phyloP scores from a whole-genome alignment of 2,797 vertebrate species.

The Phalloptychus januarius region DNA sequence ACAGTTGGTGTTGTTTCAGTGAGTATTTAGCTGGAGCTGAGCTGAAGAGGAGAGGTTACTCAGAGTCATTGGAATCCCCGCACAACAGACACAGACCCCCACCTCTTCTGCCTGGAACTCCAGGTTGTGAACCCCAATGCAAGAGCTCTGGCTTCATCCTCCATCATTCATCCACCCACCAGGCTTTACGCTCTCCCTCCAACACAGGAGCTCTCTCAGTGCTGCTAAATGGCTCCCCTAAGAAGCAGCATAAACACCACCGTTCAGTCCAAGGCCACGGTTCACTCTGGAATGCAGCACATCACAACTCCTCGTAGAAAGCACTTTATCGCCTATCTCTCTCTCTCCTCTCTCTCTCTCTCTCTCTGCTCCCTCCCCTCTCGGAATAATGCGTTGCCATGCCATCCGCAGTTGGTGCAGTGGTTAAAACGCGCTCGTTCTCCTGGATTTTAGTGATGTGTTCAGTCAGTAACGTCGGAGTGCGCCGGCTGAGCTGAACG shows the following conservation, averaged over 20 bases:
- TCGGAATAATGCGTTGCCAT: conserved; percentile 68
- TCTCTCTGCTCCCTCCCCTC: conserved; percentile 9
- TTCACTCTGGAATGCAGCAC: conserved; percentile 57
- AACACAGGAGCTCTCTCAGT: conserved; percentile 39
- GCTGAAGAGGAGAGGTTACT: conserved; percentile 68
- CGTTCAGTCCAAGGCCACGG: conserved; percentile 55
- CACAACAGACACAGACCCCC: conserved; percentile 59
- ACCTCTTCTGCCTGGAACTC: conserved; percentile 43
- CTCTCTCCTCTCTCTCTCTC: conserved; percentile 1
- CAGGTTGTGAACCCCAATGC: conserved; percentile 52
- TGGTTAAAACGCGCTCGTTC: conserved; percentile 58
- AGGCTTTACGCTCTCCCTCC: conserved; percentile 1
- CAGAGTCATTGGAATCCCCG: conserved; percentile 74
- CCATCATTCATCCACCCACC: conserved; percentile 15
- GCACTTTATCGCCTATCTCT: conserved; percentile 15
- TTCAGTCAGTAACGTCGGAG: conserved; percentile 44
- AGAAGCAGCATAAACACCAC: conserved; percentile 64
- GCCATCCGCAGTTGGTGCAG: conserved; percentile 53
- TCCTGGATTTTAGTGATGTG: conserved; percentile 43
- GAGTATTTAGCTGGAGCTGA: conserved; percentile 58
- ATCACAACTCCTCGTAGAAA: conserved; percentile 45
- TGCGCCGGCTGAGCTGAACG: conserved; percentile 34
- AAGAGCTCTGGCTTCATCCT: conserved; percentile 47
- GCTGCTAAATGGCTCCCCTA: conserved; percentile 42
- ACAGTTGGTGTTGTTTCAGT: conserved; percentile 52